These are phyloP conservation scores for Daboia siamensis DNA, from an alignment of 2,113 vertebrate species.

Conservation along the genomic window DNA sequence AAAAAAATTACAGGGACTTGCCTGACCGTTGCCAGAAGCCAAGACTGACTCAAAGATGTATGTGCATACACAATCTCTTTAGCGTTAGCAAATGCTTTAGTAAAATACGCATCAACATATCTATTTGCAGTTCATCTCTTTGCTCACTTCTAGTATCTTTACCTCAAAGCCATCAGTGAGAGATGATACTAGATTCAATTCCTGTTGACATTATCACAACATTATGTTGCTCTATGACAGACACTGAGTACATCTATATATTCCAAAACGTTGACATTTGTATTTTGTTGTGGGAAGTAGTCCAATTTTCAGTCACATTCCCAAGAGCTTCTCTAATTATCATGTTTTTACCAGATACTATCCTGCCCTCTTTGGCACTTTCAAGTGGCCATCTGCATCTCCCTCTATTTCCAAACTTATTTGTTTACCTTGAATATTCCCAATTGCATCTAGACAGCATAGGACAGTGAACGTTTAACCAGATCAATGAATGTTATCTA, in stretches of 20 bases:
- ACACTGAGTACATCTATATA: neutral
- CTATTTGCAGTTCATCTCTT: neutral
- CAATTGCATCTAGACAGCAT: neutral
- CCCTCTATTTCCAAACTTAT: neutral
- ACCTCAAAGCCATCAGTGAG: no score
- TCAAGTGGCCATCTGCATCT: neutral
- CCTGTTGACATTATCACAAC: neutral
- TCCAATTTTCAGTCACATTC: neutral
- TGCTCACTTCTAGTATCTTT: neutral
- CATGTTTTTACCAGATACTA: neutral
- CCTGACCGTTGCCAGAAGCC: neutral
- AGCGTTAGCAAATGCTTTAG: neutral
- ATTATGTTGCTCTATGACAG: neutral
- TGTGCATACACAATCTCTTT: neutral
- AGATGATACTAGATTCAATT: neutral
- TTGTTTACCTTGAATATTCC: fast-evolving
- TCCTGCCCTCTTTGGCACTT: neutral
- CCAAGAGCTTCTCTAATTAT: neutral
- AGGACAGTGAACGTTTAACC: neutral
- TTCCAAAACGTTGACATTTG: neutral
- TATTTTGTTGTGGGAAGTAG: neutral
- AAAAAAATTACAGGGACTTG: neutral
- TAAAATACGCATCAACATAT: neutral
- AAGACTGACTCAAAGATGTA: neutral
- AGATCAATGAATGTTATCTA: neutral